Percentiles rank a stretch among this genome's conserved stretches.
Conservation (phyloP, 2,888 invertebrate species). For the Synergus gifuensis region DNA sequence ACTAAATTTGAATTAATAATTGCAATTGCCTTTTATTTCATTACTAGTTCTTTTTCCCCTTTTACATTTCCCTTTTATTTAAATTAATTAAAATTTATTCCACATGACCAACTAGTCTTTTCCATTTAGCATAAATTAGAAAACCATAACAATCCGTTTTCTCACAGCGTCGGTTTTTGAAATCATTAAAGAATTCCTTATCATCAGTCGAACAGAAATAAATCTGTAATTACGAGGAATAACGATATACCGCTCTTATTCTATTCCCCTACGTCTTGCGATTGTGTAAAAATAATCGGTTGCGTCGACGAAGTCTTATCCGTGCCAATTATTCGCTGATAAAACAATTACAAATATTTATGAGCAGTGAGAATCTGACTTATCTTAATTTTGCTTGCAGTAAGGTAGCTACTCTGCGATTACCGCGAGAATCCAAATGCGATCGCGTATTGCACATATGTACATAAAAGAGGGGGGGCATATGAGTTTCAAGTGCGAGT, state of each 20-base stretch:
- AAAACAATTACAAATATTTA: slow-evolving; percentile 42
- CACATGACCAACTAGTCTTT: not conserved
- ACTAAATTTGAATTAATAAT: not conserved
- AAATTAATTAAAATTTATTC: not conserved
- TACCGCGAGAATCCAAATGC: not conserved
- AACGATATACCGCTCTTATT: slow-evolving; percentile 25
- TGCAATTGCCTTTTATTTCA: not conserved
- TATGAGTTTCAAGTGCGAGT: slow-evolving; percentile 28
- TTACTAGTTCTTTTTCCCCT: not conserved
- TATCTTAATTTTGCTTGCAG: slow-evolving; percentile 39
- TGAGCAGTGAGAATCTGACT: slow-evolving; percentile 41
- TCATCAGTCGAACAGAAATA: slow-evolving; percentile 2
- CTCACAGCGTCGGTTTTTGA: not conserved
- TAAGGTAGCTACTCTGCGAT: slow-evolving; percentile 22
- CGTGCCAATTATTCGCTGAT: slow-evolving; percentile 36
- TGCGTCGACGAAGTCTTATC: slow-evolving; percentile 19
- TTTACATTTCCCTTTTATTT: not conserved
- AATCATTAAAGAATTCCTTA: not conserved
- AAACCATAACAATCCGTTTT: slow-evolving; percentile 3
- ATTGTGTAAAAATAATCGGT: slow-evolving; percentile 32
- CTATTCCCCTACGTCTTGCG: slow-evolving; percentile 26
- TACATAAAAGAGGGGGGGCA: not conserved
- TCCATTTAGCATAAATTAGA: not conserved
- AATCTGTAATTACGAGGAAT: slow-evolving; percentile 40
- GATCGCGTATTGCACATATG: slow-evolving; percentile 4